phyloP scores from a whole-genome alignment of 2,113 vertebrate genomes.

The Otis tarda region DNA sequence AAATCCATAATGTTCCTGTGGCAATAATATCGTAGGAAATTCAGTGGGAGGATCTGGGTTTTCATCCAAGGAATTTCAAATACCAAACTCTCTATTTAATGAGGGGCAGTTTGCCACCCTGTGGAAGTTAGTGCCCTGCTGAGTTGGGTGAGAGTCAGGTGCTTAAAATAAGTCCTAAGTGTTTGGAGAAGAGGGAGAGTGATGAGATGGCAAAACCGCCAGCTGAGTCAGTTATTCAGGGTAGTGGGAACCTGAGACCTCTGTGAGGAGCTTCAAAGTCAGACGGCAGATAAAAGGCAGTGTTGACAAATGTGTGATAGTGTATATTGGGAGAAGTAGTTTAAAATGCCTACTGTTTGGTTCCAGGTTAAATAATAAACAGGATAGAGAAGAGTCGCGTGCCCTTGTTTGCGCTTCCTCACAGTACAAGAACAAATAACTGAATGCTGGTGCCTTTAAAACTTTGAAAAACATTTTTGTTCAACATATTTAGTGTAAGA shows the following conservation, averaged over 20 bases:
- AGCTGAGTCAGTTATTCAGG: neutral
- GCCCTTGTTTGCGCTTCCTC: neutral
- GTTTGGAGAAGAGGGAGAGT: neutral
- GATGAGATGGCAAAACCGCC: neutral
- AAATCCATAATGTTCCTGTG: neutral
- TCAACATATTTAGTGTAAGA: neutral
- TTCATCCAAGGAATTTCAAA: neutral
- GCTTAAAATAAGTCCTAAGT: neutral
- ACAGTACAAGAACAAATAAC: neutral
- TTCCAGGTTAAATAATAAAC: neutral
- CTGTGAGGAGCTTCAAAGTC: neutral
- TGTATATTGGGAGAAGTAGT: neutral
- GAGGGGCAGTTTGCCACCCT: neutral
- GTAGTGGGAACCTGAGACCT: neutral
- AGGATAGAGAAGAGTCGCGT: fast-evolving
- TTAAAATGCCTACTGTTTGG: neutral
- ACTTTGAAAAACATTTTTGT: neutral
- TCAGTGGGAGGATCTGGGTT: neutral
- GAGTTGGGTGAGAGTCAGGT: neutral
- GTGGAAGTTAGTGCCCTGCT: neutral
- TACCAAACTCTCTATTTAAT: neutral
- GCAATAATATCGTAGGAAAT: neutral
- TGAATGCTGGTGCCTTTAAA: neutral
- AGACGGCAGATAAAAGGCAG: neutral
- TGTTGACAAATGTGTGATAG: neutral